A percentile compares a stretch with the other conserved stretches of the same genome.
Conservation (phyloP, 2,113 vertebrate genomes). For the Gymnorhina tibicen region DNA sequence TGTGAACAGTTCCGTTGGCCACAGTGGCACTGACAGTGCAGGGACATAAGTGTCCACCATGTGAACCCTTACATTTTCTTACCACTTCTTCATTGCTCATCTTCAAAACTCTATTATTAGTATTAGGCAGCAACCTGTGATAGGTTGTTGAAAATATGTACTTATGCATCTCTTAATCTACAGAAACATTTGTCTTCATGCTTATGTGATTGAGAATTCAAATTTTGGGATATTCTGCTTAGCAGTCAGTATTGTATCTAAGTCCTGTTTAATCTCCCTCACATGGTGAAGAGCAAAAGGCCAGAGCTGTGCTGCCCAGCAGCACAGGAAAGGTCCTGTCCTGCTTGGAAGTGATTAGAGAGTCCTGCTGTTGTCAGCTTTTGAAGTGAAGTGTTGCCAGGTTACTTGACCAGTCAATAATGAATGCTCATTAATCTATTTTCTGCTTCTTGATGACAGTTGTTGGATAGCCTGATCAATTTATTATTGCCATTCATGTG, state of each 20-base stretch:
- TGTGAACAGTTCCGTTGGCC: background rate
- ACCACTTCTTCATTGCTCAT: background rate
- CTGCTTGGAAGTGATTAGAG: background rate
- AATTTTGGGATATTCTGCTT: background rate
- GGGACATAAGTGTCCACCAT: background rate
- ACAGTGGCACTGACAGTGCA: background rate
- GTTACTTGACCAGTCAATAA: constrained; percentile 21
- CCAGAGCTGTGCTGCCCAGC: background rate
- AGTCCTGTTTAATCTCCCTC: background rate
- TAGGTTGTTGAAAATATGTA: background rate
- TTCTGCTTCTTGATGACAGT: constrained; percentile 2
- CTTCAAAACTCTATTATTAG: background rate
- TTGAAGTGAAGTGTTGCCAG: constrained; percentile 7
- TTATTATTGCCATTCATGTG: constrained; percentile 1
- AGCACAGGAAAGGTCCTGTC: background rate
- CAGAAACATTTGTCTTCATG: background rate
- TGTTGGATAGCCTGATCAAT: constrained; percentile 48
- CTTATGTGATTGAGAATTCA: background rate
- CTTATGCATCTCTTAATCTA: background rate
- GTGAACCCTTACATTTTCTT: background rate
- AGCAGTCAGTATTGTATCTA: background rate
- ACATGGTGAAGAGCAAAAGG: background rate
- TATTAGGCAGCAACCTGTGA: background rate
- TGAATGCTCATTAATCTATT: constrained; percentile 4
- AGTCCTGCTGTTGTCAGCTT: background rate